Evolutionary conservation across 2,888 invertebrate genomes (phyloP).

Genomic region (Abrostola triplasia): DNA sequence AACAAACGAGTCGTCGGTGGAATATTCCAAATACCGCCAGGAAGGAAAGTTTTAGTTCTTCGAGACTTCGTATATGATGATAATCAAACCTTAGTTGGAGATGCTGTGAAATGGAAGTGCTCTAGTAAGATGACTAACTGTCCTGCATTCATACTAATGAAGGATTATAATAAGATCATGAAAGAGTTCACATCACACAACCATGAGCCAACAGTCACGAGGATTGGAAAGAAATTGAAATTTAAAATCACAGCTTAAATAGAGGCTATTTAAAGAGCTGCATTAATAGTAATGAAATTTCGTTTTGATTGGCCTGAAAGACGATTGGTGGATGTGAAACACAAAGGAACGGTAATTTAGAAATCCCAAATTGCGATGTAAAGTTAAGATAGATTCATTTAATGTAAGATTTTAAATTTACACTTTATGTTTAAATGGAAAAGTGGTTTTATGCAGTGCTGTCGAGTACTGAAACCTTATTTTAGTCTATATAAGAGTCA

Average conservation of each 20-base stretch:
- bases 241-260: slow-evolving; percentile 13
- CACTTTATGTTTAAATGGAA: no score
- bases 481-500: no score
- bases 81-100: slow-evolving; percentile 27
- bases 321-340: not conserved
- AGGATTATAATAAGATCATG: slow-evolving; percentile 46
- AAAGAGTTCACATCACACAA: slow-evolving; percentile 54
- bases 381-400: no score
- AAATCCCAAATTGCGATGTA: no score
- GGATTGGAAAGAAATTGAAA: slow-evolving; percentile 35
- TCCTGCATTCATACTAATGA: slow-evolving; percentile 59
- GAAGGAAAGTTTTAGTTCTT: slow-evolving; percentile 58
- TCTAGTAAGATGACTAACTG: slow-evolving; percentile 35
- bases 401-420: no score
- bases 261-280: not conserved
- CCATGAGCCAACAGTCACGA: slow-evolving; percentile 52
- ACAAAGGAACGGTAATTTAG: no score
- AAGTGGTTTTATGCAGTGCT: no score
- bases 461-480: no score
- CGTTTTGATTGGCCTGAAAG: not conserved
- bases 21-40: slow-evolving; percentile 59
- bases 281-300: not conserved
- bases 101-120: slow-evolving; percentile 44
- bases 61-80: slow-evolving; percentile 60
- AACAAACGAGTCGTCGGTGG: slow-evolving; percentile 61